A percentile compares a stretch with the other conserved stretches of the same genome.
Conservation (phyloP, 2,797 vertebrate genomes). For the Squalus acanthias region DNA sequence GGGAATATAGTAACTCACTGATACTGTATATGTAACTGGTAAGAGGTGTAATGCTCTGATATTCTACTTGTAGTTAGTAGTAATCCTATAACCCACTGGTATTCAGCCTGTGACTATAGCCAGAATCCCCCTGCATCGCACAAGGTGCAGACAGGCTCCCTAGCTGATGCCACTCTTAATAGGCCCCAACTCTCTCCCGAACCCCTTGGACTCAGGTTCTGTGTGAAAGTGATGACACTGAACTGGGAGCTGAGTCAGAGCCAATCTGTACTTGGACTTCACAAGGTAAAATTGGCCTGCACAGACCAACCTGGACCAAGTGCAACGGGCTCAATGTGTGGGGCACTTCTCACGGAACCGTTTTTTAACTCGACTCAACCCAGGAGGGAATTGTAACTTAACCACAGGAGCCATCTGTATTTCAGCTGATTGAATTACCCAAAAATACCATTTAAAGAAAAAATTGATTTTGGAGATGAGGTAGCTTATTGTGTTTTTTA, state of each 20-base stretch:
- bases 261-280: not conserved
- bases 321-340: not conserved
- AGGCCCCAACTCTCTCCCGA: no score
- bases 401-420: not conserved
- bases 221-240: not conserved
- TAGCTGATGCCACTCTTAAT: not conserved
- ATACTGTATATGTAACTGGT: not conserved
- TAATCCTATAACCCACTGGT: not conserved
- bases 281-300: no score
- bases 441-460: not conserved
- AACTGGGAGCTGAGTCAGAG: not conserved
- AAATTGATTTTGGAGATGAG: not conserved
- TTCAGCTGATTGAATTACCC: not conserved
- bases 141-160: not conserved
- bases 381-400: not conserved
- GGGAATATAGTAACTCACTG: not conserved
- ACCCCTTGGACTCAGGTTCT: not conserved
- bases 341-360: not conserved
- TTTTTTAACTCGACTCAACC: not conserved
- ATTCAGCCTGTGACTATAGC: not conserved
- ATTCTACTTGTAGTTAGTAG: not conserved
- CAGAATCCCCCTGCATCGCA: not conserved
- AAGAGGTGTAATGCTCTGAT: not conserved
- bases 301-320: not conserved
- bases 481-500: not conserved